Evolutionary conservation across 2,888 invertebrate genomes (phyloP).

Genomic region (Andrena praecox): DNA sequence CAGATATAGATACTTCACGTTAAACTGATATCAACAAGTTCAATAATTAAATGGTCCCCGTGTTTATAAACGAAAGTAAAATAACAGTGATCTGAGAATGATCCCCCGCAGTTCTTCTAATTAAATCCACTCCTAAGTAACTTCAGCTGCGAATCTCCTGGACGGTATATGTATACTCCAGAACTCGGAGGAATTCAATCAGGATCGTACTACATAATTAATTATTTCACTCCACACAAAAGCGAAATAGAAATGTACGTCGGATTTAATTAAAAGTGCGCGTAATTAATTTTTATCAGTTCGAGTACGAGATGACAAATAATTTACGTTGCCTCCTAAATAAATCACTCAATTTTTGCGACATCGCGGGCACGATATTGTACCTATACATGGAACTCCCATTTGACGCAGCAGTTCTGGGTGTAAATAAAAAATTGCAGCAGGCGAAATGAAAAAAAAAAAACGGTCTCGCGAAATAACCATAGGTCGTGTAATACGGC

Average conservation of each 20-base stretch:
- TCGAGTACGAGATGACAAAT: neutral
- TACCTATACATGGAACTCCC: constrained; percentile 1
- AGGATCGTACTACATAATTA: neutral
- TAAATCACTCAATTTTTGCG: neutral
- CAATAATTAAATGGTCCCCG: neutral
- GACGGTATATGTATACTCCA: neutral
- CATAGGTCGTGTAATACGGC: constrained; percentile 4
- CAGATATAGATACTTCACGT: neutral
- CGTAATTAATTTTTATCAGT: neutral
- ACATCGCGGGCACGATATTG: neutral
- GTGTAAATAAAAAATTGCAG: neutral
- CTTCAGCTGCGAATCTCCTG: neutral
- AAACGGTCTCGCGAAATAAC: neutral
- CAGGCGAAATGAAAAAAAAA: neutral
- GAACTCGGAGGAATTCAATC: neutral
- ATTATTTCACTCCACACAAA: constrained; percentile 11
- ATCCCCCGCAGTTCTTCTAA: constrained; percentile 12
- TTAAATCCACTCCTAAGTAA: constrained; percentile 2
- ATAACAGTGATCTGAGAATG: constrained; percentile 12
- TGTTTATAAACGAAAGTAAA: neutral
- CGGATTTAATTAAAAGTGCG: too few relatives aligned
- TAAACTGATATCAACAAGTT: neutral
- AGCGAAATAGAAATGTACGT: neutral
- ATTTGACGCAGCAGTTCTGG: neutral
- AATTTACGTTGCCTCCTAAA: neutral